Base-by-base conservation (phyloP, 2,113 vertebrate genomes). In the Cnemophilus loriae region DNA sequence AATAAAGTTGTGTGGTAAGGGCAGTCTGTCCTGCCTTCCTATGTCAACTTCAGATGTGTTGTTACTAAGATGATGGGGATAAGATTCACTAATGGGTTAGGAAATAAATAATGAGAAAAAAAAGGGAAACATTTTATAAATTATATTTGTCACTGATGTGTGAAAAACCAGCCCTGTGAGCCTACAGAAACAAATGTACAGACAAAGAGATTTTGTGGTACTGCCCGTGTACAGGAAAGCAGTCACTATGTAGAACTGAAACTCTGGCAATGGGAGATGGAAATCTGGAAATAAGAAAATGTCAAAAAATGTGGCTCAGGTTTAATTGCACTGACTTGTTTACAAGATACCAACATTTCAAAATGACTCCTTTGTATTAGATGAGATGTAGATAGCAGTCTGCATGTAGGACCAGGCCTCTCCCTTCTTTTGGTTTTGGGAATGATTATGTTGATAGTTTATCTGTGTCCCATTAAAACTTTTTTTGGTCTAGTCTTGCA, bases 1-100 rank as follows among this genome's bases (percentile, higher is more conserved):
- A 90, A 83, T 52, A 88, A 94, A 77, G 22, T 65, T 65, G 20
- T 95, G 90, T 80, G 78, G 70, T 85, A 91, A 91, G 39, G 90
- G 59, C 35, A 53, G n/a, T 56, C 14, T 65, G 89, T 79, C 65
- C 33, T 85, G 49, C 49, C 70, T 90, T 95, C 55, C 16, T 79
- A 23, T 56, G 67, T 46, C 81, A 82, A 3, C 28, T 82, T 87
- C 37, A 64, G 61, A 33, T 4, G 1, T 63, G 61, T 78, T 89
- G 39, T 83, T 87, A 39, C 41, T 79, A 55, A 77, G 63, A 70
- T 65, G 50, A 57, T 69, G 47, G 59, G 56, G 46, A 63, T 73
- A 86, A 70, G 18, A 59, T 86, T 90, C 27, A 42, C 5, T 63
- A 86, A 67, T 59, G n/a, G n/a, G 12, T 85, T 81, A 68, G 59